Percentiles rank a stretch among this genome's conserved stretches.
Conservation (phyloP, 92 coral and sea anemone species). For the Epizoanthus rinbou region DNA sequence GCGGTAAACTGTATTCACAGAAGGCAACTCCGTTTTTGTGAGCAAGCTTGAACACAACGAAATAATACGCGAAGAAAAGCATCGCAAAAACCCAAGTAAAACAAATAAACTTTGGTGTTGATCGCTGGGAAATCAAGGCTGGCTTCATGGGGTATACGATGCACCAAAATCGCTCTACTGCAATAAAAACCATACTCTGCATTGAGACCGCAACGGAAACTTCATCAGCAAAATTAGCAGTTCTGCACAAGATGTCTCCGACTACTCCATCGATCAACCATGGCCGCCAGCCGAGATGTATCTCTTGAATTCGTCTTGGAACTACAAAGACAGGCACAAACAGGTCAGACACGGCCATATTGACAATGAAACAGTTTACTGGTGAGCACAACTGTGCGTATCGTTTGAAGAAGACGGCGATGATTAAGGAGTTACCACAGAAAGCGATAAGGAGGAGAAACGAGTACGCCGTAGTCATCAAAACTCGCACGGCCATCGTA, state of each 20-base stretch:
- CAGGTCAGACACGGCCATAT: slow-evolving; percentile 51
- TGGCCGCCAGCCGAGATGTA: not conserved
- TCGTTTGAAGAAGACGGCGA: slow-evolving; percentile 34
- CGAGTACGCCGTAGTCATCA: not conserved
- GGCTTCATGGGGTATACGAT: slow-evolving; percentile 24
- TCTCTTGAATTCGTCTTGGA: slow-evolving; percentile 23
- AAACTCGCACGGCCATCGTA: not conserved
- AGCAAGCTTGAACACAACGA: not conserved
- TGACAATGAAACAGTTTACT: slow-evolving; percentile 40
- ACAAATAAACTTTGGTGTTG: not conserved
- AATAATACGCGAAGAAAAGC: not conserved
- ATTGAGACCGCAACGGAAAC: slow-evolving; percentile 28
- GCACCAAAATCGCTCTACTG: slow-evolving; percentile 28
- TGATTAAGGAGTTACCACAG: slow-evolving; percentile 39
- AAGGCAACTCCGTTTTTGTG: not conserved
- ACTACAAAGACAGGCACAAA: slow-evolving; percentile 35
- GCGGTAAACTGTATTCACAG: slow-evolving; percentile 11
- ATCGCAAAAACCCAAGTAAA: slow-evolving; percentile 16
- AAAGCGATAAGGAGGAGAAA: slow-evolving; percentile 1
- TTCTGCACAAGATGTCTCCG: slow-evolving; percentile 25
- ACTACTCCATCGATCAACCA: slow-evolving; percentile 33
- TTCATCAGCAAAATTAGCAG: slow-evolving; percentile 8
- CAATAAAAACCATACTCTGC: slow-evolving; percentile 36
- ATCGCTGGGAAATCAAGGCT: not conserved
- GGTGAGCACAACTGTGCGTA: slow-evolving; percentile 1